These are phyloP conservation scores for Odontamblyopus rebecca DNA, from an alignment of 2,797 vertebrate genomes.

Conservation along the genomic window DNA sequence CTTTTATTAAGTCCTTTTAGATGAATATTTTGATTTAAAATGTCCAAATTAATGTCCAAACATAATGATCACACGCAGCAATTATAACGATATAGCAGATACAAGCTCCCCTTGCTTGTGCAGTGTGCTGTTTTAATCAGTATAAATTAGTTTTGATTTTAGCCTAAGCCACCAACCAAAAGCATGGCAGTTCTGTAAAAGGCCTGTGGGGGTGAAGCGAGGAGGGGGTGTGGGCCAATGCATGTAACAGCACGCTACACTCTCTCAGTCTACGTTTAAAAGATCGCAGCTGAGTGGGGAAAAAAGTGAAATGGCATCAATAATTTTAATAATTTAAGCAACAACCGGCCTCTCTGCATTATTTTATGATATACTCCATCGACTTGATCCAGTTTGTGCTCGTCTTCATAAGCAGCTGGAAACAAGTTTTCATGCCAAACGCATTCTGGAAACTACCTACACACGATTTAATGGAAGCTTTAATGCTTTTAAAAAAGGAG, in stretches of 20 bases:
- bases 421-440: conserved; percentile 10
- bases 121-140: neutral
- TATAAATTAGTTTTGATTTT: conserved; percentile 33
- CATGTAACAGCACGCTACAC: conserved; percentile 55
- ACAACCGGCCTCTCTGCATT: conserved; percentile 20
- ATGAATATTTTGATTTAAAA: too few relatives aligned
- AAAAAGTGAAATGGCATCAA: conserved; percentile 53
- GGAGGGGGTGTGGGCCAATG: conserved; percentile 19
- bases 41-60: too few relatives aligned
- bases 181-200: conserved; percentile 44
- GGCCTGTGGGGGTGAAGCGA: conserved; percentile 39
- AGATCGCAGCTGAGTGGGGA: conserved; percentile 50
- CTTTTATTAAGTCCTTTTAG: too few relatives aligned
- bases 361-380: conserved; percentile 20
- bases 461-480: neutral
- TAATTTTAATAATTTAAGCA: conserved; percentile 57
- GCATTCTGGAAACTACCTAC: neutral
- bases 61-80: too few relatives aligned
- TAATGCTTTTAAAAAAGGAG: neutral
- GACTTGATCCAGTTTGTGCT: conserved; percentile 37
- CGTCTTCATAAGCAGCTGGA: conserved; percentile 19
- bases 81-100: too few relatives aligned
- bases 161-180: conserved; percentile 44
- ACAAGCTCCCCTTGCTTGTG: too few relatives aligned
- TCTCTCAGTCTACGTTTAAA: conserved; percentile 12